These are phyloP conservation scores for Schizopygopsis pylzovi DNA, from an alignment of 2,797 vertebrate species.

Conservation along the genomic window DNA sequence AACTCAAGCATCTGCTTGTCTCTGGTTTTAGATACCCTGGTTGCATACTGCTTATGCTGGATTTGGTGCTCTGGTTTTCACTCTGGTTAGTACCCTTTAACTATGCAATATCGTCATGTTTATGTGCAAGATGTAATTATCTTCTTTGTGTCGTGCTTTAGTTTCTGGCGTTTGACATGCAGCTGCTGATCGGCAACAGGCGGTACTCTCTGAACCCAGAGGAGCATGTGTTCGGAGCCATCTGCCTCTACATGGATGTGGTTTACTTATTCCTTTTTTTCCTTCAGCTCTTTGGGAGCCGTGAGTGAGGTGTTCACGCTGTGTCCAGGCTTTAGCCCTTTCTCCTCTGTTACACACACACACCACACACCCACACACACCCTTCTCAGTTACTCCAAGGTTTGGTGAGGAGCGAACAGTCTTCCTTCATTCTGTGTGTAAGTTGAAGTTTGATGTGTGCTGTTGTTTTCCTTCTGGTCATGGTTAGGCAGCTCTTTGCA, in stretches of 20 bases:
- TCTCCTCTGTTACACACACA: slow-evolving; percentile 28
- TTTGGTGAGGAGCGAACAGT: slow-evolving; percentile 37
- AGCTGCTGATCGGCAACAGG: slow-evolving; percentile 67
- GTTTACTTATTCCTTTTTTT: slow-evolving; percentile 69
- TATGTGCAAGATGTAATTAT: not conserved
- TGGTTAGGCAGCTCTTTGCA: slow-evolving; percentile 35
- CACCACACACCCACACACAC: slow-evolving; percentile 17
- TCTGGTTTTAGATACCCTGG: slow-evolving; percentile 61
- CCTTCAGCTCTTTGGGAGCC: slow-evolving; percentile 65
- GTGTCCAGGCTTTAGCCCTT: not conserved
- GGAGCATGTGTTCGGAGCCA: slow-evolving; percentile 67
- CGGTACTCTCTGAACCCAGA: slow-evolving; percentile 66
- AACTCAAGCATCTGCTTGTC: slow-evolving; percentile 5
- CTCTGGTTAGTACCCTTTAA: slow-evolving; percentile 57
- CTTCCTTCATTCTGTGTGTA: slow-evolving; percentile 50
- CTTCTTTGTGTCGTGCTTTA: slow-evolving; percentile 10
- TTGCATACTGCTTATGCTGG: slow-evolving; percentile 66
- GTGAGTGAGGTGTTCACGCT: slow-evolving; percentile 53
- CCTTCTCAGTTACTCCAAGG: slow-evolving; percentile 43
- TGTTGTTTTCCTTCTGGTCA: slow-evolving; percentile 36
- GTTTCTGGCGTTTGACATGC: slow-evolving; percentile 66
- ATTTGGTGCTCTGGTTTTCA: slow-evolving; percentile 64
- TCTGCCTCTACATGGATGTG: slow-evolving; percentile 70
- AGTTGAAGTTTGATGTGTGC: slow-evolving; percentile 45
- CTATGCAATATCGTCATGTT: not conserved